These are phyloP conservation scores for Eledona agricola DNA, from an alignment of 2,888 invertebrate species.

Conservation along the genomic window DNA sequence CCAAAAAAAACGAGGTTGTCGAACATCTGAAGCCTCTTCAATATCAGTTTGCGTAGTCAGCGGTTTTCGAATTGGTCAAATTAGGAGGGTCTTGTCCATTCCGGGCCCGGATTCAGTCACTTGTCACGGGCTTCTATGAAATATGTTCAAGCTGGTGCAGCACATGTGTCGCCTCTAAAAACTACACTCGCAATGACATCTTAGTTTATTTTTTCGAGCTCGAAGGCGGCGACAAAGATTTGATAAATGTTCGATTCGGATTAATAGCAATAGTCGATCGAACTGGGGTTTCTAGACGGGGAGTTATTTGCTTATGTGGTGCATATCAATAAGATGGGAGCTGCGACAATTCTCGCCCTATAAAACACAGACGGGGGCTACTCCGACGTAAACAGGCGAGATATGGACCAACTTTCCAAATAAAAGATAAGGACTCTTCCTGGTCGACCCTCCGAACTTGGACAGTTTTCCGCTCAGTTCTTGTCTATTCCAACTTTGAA, in stretches of 20 bases:
- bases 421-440: constrained; percentile 52
- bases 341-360: constrained; percentile 50
- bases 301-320: constrained; percentile 37
- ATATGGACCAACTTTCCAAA: constrained; percentile 56
- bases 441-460: constrained; percentile 44
- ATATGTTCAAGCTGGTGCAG: constrained; percentile 36
- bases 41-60: constrained; percentile 47
- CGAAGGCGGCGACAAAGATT: constrained; percentile 17
- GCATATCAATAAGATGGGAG: constrained; percentile 42
- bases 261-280: constrained; percentile 1
- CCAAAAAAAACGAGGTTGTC: constrained; percentile 6
- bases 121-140: constrained; percentile 32
- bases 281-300: background rate
- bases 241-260: constrained; percentile 22
- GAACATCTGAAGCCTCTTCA: constrained; percentile 31
- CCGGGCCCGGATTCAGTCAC: constrained; percentile 39
- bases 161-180: constrained; percentile 34
- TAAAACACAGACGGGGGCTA: constrained; percentile 52
- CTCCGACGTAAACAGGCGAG: constrained; percentile 52
- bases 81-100: constrained; percentile 45
- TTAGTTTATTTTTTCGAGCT: constrained; percentile 43
- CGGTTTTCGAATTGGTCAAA: constrained; percentile 52
- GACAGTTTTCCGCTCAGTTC: constrained; percentile 48
- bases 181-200: constrained; percentile 43
- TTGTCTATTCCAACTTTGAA: constrained; percentile 48